Base-by-base conservation (phyloP, 2,888 invertebrate genomes). In the Amiota minor region DNA sequence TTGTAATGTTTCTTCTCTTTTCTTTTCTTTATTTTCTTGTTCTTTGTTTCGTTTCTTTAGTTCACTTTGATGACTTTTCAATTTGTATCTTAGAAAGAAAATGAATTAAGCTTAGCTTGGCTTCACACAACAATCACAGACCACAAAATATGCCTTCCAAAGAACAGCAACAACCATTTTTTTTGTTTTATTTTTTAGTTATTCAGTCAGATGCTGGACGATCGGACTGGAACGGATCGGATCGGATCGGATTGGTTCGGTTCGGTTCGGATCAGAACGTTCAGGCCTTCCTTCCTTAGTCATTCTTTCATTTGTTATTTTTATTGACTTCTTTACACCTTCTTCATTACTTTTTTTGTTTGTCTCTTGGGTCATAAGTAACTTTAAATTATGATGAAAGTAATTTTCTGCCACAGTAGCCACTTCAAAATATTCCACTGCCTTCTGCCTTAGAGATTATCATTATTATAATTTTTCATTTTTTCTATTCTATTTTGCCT, bases 401-500 rank as follows among this genome's bases (percentile, higher is more conserved):
- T 87, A 86, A 87, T 87, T 87, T 87, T 87, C 86, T 85, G 87
- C 87, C 85, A 87, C 85, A 87, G 80, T 87, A 85, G 86, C 82
- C 77, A 77, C 76, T 50, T 16, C 49, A 62, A 35, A 23, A 23
- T 23, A 3, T 46, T 18, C 23, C 67, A 9, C 11, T 49, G 18
- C 18, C 64, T 47, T 67, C 16, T 12, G 3, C 4, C n/a, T 14
- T 23, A 20, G 12, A n/a, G 46, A n/a, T 45, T 46, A 45, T 55
- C 9, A 0, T 14, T 67, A 14, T 16, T 50, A 11, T 47, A n/a
- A n/a, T n/a, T n/a, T 23, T n/a, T 45, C 56, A 23, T 55, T 56
- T 70, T 55, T 23, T 70, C 20, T 55, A 23, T 65, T 72, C 67
- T 72, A 65, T 65, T 65, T 72, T 72, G 65, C 71, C 23, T 77